These are phyloP conservation scores for Trypoxylus dichotomus DNA, from an alignment of 1,140 invertebrate genomes.

Conservation along the genomic window DNA sequence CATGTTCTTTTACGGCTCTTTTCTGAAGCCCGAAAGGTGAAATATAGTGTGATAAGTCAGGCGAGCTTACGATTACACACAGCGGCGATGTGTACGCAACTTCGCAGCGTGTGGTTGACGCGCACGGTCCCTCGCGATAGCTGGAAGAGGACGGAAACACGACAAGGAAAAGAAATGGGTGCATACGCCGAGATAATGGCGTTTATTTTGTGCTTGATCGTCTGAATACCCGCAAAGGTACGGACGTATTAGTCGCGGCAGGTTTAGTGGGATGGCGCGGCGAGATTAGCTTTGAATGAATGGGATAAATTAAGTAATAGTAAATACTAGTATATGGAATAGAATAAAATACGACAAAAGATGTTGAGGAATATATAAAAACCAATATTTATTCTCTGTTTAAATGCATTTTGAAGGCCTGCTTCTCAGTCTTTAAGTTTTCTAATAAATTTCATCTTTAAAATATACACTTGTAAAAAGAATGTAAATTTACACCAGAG, in stretches of 20 bases:
- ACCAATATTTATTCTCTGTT: too few relatives aligned
- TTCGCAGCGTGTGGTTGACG: not conserved
- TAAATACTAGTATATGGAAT: not conserved
- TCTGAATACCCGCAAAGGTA: not conserved
- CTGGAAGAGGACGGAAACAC: not conserved
- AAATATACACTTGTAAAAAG: too few relatives aligned
- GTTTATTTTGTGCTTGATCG: not conserved
- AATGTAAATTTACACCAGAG: too few relatives aligned
- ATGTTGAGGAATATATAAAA: too few relatives aligned
- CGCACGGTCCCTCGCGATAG: not conserved
- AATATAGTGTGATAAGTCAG: conserved; percentile 7
- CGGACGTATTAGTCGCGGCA: not conserved
- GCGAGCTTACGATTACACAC: not conserved
- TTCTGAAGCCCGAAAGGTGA: not conserved
- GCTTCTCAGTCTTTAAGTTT: too few relatives aligned
- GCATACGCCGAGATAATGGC: not conserved
- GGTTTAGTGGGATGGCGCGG: not conserved
- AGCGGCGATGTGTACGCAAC: not conserved
- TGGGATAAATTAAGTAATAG: not conserved
- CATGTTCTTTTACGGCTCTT: not conserved
- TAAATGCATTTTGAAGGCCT: too few relatives aligned
- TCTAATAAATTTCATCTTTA: too few relatives aligned
- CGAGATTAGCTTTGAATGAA: not conserved
- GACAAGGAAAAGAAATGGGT: not conserved
- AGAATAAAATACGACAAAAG: too few relatives aligned